These are phyloP conservation scores for Xylocampa areola DNA, from an alignment of 2,888 invertebrate species.

Conservation along the genomic window DNA sequence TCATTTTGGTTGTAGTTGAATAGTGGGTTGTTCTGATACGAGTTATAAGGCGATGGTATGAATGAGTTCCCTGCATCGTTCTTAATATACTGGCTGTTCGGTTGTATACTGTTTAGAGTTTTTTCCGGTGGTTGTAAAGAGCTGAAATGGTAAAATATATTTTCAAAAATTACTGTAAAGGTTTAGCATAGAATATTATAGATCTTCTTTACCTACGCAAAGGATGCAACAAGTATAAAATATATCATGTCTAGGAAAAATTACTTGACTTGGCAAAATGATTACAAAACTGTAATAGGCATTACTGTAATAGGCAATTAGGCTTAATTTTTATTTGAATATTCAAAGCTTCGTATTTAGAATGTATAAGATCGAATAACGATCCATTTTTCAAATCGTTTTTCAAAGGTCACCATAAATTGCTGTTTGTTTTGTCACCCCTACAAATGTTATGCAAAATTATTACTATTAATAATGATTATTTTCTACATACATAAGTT, in stretches of 20 bases:
- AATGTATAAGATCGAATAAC: too few relatives aligned
- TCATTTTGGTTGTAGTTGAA: conserved; percentile 78
- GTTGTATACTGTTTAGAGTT: conserved; percentile 70
- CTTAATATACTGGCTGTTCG: conserved; percentile 74
- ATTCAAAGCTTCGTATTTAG: too few relatives aligned
- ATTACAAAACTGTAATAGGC: conserved; percentile 29
- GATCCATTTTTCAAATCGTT: too few relatives aligned
- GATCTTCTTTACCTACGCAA: too few relatives aligned
- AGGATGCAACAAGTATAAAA: conserved; percentile 33
- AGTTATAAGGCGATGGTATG: conserved; percentile 72
- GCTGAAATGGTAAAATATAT: conserved; percentile 66
- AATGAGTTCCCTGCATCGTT: conserved; percentile 71
- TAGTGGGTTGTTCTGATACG: conserved; percentile 73
- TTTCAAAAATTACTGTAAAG: not conserved
- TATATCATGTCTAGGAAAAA: conserved; percentile 24
- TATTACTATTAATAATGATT: too few relatives aligned
- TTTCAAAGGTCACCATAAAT: too few relatives aligned
- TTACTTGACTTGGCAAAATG: conserved; percentile 9
- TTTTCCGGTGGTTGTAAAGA: conserved; percentile 81
- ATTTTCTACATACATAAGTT: too few relatives aligned
- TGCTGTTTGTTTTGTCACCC: too few relatives aligned
- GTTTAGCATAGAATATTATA: too few relatives aligned
- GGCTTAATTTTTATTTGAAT: too few relatives aligned
- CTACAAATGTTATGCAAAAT: too few relatives aligned
- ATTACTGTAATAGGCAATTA: too few relatives aligned